Base-by-base conservation (phyloP, 1,140 invertebrate genomes). In the Sitophilus oryzae region DNA sequence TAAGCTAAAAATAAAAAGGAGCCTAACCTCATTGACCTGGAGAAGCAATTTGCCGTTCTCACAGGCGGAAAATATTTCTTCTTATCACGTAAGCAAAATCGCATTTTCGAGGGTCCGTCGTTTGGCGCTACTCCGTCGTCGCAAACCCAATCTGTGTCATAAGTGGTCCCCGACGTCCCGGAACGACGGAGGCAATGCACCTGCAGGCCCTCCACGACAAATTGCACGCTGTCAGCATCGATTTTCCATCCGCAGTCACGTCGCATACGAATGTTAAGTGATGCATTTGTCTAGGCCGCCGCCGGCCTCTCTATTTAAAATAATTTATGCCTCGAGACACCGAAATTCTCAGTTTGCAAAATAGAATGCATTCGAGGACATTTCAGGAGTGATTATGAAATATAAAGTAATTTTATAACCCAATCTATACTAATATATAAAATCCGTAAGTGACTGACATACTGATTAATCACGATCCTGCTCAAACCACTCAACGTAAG, bases 31-130 rank as follows among this genome's bases (percentile, higher is more conserved):
- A 42, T 56, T 56, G 54, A 56, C 54, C 54, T 56, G 54, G 47
- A 44, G 42, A 37, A 21, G 54, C 54, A 44, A 50, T 56, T 56
- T 50, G 48, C 46, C 54, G 38, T 44, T 8, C 54, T 50, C 43
- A 37, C 52, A 47, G 52, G 35, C 52, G 35, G 54, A 51, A 56
- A 56, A 56, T 56, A 56, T 56, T 56, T 56, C 54, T 56, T 50
- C 54, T 56, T 56, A 56, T 56, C 54, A 56, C 54, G 54, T 56
- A 56, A 56, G 54, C 54, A 56, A 56, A 56, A 56, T 56, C 46
- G 41, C 54, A 56, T 56, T 56, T 56, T 49, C 54, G 46, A 56
- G 54, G 54, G 54, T 56, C 54, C 54, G 54, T 56, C 54, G 35
- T 19, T 37, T 23, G 46, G 47, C 20, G 35, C 30, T 16, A 34